phyloP scores from a whole-genome alignment of 2,797 vertebrate species.

The Molossus molossus region DNA sequence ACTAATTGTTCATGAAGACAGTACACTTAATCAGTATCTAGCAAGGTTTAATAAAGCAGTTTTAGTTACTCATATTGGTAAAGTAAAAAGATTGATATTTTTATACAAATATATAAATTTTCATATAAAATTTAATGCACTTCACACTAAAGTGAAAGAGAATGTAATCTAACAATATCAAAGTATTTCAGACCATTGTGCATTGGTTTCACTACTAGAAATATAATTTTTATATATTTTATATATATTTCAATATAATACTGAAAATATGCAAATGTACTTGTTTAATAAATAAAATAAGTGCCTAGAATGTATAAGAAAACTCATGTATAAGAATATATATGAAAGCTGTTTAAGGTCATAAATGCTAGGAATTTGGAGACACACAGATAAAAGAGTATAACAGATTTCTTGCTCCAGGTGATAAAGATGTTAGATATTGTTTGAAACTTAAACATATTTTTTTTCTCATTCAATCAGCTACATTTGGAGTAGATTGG shows the following conservation, averaged over 20 bases:
- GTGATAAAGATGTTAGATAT: not conserved
- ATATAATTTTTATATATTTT: constrained; percentile 41
- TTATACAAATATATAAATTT: constrained; percentile 58
- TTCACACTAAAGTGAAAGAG: constrained; percentile 49
- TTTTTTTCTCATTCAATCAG: constrained; percentile 36
- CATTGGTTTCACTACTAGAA: constrained; percentile 28
- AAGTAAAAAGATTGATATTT: constrained; percentile 43
- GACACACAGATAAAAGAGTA: constrained; percentile 25
- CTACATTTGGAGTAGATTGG: constrained; percentile 4
- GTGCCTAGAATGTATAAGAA: not conserved
- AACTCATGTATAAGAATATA: not conserved
- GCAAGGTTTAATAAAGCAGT: not conserved
- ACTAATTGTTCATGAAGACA: constrained; percentile 1
- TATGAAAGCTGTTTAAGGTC: not conserved
- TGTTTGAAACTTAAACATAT: constrained; percentile 20
- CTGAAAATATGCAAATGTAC: constrained; percentile 38
- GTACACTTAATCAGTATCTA: not conserved
- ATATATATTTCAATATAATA: not conserved
- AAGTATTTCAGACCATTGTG: not conserved
- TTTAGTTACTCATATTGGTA: constrained; percentile 3
- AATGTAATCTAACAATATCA: constrained; percentile 32
- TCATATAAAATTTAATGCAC: constrained; percentile 40
- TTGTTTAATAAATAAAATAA: constrained; percentile 52
- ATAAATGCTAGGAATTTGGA: not conserved
- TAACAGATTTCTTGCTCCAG: not conserved